Conservation (phyloP, 2,888 invertebrate species). For the Pseudococcus viburni region DNA sequence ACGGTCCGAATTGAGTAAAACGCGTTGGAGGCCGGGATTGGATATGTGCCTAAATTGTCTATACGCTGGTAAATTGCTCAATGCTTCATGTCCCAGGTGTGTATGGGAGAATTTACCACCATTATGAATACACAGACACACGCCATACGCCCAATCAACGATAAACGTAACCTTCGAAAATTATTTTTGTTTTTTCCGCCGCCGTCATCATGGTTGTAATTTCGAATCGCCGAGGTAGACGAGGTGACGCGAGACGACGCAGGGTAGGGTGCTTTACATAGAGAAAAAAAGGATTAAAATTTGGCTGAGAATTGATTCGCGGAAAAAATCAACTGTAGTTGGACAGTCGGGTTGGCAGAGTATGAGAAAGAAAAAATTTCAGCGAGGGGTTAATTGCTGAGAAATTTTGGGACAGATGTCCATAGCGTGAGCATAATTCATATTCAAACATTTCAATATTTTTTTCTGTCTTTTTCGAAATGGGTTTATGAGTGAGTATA, state of each 20-base stretch:
- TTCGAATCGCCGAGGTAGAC: slow-evolving; percentile 10
- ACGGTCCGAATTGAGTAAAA: slow-evolving; percentile 27
- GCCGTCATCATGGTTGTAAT: not conserved
- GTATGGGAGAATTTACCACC: slow-evolving; percentile 32
- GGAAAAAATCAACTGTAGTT: not conserved
- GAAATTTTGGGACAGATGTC: too few relatives aligned
- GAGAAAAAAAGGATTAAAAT: not conserved
- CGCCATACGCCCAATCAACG: slow-evolving; percentile 51
- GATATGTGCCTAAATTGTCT: slow-evolving; percentile 52
- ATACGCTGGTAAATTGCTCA: slow-evolving; percentile 26
- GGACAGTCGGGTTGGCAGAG: not conserved
- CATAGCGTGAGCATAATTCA: too few relatives aligned
- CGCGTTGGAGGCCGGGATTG: slow-evolving; percentile 46
- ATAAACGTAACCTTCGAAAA: slow-evolving; percentile 54
- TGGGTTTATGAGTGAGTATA: too few relatives aligned
- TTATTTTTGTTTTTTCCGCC: slow-evolving; percentile 54
- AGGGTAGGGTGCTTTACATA: not conserved
- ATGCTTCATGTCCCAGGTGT: slow-evolving; percentile 43
- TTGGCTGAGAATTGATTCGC: not conserved
- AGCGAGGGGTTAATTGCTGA: too few relatives aligned
- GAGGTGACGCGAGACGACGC: not conserved
- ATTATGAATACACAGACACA: slow-evolving; percentile 36
- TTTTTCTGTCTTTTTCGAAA: too few relatives aligned
- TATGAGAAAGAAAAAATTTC: too few relatives aligned
- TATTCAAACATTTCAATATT: too few relatives aligned